Percentiles rank a stretch among this genome's conserved stretches.
Evolutionary conservation across 2,888 invertebrate genomes (phyloP).

Genomic region (Sericinus montela): DNA sequence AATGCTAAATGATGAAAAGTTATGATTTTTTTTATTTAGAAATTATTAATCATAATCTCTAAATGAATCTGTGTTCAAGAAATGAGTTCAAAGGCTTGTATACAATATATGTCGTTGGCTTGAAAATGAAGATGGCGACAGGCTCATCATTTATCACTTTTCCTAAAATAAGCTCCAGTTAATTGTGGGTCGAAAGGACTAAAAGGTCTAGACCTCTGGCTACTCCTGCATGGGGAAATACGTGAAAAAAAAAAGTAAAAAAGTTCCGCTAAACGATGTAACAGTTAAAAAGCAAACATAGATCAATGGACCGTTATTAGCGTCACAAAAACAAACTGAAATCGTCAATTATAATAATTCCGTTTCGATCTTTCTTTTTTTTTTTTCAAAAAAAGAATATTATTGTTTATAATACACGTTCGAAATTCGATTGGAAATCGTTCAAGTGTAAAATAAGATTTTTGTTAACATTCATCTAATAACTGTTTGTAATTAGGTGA

Average conservation of each 20-base stretch:
- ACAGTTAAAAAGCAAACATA: conserved; percentile 25
- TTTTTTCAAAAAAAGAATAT: background rate
- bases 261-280: conserved; percentile 15
- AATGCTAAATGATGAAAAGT: too few species aligned
- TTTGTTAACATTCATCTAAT: background rate
- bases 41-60: too few species aligned
- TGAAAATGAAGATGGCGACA: too few species aligned
- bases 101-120: too few species aligned
- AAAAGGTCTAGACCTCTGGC: too few species aligned
- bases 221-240: background rate
- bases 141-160: too few species aligned
- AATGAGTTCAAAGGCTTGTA: too few species aligned
- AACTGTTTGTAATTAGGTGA: too few species aligned
- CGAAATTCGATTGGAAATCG: conserved; percentile 28
- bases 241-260: background rate
- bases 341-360: conserved; percentile 34
- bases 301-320: conserved; percentile 27
- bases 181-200: too few species aligned
- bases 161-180: too few species aligned
- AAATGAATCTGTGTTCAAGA: too few species aligned
- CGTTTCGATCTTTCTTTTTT: conserved; percentile 23
- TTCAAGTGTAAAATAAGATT: conserved; percentile 34
- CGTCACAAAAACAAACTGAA: conserved; percentile 36
- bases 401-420: conserved; percentile 17
- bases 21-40: too few species aligned